A percentile compares a stretch with the other conserved stretches of the same genome.
Evolutionary conservation across 2,888 invertebrate species (phyloP).

Genomic region (Hypsopygia costalis): DNA sequence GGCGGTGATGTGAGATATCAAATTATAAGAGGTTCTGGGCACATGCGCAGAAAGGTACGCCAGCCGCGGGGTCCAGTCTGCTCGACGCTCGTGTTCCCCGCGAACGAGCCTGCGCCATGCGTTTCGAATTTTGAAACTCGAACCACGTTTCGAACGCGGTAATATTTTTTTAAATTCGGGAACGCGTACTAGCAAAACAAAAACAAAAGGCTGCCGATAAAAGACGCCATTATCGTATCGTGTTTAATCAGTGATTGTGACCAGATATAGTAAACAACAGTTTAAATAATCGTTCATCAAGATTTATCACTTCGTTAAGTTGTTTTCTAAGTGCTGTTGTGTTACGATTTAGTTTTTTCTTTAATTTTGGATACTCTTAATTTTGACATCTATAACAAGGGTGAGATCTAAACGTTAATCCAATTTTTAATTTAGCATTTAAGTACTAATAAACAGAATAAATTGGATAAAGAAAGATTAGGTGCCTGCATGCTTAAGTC

Average conservation of each 20-base stretch:
- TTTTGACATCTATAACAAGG: constrained; percentile 19
- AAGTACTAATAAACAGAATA: too few species aligned
- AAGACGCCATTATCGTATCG: constrained; percentile 10
- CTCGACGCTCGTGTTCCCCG: constrained; percentile 48
- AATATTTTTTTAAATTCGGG: constrained; percentile 27
- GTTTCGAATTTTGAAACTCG: constrained; percentile 46
- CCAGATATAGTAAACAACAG: constrained; percentile 23
- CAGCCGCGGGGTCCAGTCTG: constrained; percentile 59
- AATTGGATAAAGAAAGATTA: too few species aligned
- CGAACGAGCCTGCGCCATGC: constrained; percentile 54
- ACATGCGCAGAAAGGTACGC: constrained; percentile 52
- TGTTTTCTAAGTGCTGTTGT: constrained; percentile 35
- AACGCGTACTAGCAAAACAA: background rate
- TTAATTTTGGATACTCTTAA: constrained; percentile 35
- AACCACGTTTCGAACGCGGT: constrained; percentile 37
- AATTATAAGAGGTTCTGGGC: constrained; percentile 68
- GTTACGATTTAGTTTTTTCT: constrained; percentile 20
- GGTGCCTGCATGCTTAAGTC: too few species aligned
- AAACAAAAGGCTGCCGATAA: background rate
- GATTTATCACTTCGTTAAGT: constrained; percentile 27
- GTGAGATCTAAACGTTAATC: constrained; percentile 25
- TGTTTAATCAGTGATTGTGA: constrained; percentile 30
- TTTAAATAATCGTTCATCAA: constrained; percentile 31
- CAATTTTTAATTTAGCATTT: background rate
- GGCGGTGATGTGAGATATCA: constrained; percentile 74